Percentiles rank a stretch among this genome's conserved stretches.
Evolutionary conservation across 1,140 invertebrate species (phyloP).

Genomic region (Hyposmocoma kahamanoa): DNA sequence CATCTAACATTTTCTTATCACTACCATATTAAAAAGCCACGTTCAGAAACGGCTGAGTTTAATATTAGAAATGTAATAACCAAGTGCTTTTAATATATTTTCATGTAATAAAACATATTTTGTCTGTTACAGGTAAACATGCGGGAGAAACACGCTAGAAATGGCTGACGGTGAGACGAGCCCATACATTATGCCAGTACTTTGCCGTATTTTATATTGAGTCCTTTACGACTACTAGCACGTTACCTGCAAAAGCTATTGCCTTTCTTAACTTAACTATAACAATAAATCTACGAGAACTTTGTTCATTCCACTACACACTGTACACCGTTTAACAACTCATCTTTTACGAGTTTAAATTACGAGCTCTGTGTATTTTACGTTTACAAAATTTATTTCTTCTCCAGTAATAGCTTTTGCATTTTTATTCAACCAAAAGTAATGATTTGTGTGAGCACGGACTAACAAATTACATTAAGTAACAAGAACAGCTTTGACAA

Average conservation of each 20-base stretch:
- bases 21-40: too few relatives aligned
- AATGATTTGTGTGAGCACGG: too few relatives aligned
- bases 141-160: constrained; percentile 12
- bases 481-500: constrained; percentile 37
- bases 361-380: constrained; percentile 6
- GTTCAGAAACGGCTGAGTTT: too few relatives aligned
- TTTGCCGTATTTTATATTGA: constrained; percentile 33
- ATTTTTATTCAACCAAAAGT: too few relatives aligned
- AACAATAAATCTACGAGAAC: constrained; percentile 45
- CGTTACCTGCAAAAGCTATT: constrained; percentile 42
- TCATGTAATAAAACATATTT: constrained; percentile 24
- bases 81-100: too few relatives aligned
- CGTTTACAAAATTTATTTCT: neutral
- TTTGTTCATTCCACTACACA: constrained; percentile 26
- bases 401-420: too few relatives aligned
- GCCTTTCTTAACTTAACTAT: constrained; percentile 43
- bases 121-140: constrained; percentile 35
- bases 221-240: constrained; percentile 29
- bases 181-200: constrained; percentile 14
- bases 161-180: constrained; percentile 21
- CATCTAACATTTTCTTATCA: too few relatives aligned
- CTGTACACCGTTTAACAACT: constrained; percentile 30
- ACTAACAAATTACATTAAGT: too few relatives aligned
- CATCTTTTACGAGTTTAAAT: constrained; percentile 23
- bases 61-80: too few relatives aligned